Base-by-base conservation (phyloP, 2,888 invertebrate species). In the Phalera bucephala region DNA sequence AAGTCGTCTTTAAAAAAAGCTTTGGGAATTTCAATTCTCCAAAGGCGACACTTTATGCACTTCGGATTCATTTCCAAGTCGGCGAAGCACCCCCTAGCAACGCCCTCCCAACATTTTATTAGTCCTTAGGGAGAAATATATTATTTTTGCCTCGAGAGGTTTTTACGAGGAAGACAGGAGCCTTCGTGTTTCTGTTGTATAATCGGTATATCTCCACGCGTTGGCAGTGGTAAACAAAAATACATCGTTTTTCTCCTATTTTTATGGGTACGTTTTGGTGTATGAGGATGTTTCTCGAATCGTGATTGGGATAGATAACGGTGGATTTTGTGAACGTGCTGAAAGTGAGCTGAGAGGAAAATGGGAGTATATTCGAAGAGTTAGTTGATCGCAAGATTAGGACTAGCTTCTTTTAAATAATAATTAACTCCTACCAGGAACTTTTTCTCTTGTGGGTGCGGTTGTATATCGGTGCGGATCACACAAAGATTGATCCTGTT, bases 1-100 rank as follows among this genome's bases (percentile, higher is more conserved):
- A 22, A 22, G 9, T 5, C n/a, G 5, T 17, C 3, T 6, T 21
- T 40, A 56, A 43, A 2, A 55, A 21, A 23, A 37, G 33, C 31
- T 14, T 7, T 26, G 47, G n/a, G 51, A 44, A 47, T 50, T 58
- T 46, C 55, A 46, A 54, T 55, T 30, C 43, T 42, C 27, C 12
- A 31, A 20, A 20, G 10, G 23, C 26, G 28, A 15, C 15, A 15
- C 21, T 44, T 41, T 44, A 58, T 58, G 55, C 55, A 58, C 34
- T 54, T 40, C 27, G 11, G 22, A 33, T 11, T 40, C 26, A 15
- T 22, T 12, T 11, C 14, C 14, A 13, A 14, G 2, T 2, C 8
- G 7, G 7, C 12, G 7, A 12, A 15, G 4, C 20, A 27, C 35
- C 25, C 31, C 40, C 22, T 23, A 33, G 46, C 43, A 29, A 58